Conservation (phyloP, 2,113 vertebrate genomes). For the Prietella phreatophila region DNA sequence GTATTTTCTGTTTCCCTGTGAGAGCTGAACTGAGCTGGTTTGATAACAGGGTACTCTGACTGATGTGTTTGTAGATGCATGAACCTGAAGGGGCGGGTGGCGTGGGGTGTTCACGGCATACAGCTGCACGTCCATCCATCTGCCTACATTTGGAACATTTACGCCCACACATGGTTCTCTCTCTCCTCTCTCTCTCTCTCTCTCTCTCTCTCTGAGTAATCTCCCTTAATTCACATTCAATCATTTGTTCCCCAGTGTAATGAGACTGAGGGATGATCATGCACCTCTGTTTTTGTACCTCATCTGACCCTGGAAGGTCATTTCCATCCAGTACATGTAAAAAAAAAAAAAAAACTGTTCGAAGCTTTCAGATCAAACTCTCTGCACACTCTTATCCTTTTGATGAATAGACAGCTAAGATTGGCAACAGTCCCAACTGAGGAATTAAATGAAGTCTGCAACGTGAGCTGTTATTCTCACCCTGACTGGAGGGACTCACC, state of each 20-base stretch:
- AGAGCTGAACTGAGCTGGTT: conserved; percentile 23
- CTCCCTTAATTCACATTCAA: conserved; percentile 31
- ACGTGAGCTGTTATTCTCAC: conserved; percentile 48
- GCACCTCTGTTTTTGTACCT: conserved; percentile 17
- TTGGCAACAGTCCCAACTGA: conserved; percentile 48
- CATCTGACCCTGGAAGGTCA: conserved; percentile 23
- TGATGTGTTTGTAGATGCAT: conserved; percentile 31
- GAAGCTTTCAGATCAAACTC: conserved; percentile 21
- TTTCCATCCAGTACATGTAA: conserved; percentile 16
- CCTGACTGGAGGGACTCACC: conserved; percentile 52
- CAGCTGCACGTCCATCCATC: conserved; percentile 37
- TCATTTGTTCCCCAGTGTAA: conserved; percentile 30
- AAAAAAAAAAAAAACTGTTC: neutral
- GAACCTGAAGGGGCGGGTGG: conserved; percentile 28
- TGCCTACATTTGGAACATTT: conserved; percentile 39
- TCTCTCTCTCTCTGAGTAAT: conserved; percentile 20
- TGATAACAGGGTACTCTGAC: conserved; percentile 15
- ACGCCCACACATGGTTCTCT: conserved; percentile 21
- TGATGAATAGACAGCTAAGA: conserved; percentile 37
- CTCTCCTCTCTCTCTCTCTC: neutral
- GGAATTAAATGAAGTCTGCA: conserved; percentile 45
- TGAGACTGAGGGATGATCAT: conserved; percentile 29
- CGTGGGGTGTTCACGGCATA: conserved; percentile 38
- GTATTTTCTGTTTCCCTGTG: conserved; percentile 14
- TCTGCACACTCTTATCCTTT: conserved; percentile 21